Conservation (phyloP, 2,797 vertebrate species). For the Tympanoctomys barrerae region DNA sequence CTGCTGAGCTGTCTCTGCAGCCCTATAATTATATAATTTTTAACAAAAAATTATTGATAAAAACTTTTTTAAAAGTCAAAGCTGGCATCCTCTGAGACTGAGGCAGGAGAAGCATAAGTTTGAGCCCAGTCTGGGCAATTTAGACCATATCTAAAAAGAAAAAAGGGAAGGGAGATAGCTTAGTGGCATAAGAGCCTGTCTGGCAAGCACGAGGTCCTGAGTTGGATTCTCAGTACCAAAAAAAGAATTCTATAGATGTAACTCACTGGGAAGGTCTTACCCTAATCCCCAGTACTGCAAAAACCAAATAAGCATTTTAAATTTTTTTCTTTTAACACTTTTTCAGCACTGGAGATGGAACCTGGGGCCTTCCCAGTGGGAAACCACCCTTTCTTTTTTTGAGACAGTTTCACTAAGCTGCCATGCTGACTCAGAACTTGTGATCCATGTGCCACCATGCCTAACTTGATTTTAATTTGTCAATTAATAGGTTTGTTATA, state of each 20-base stretch:
- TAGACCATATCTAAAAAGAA: background rate
- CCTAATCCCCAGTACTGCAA: background rate
- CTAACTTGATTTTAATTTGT: background rate
- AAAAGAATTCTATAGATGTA: background rate
- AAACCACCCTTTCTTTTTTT: background rate
- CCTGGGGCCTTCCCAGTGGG: background rate
- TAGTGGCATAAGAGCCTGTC: too few relatives aligned
- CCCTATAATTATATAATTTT: background rate
- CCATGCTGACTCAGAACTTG: background rate
- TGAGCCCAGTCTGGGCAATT: background rate
- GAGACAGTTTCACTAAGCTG: background rate
- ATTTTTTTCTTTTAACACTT: background rate
- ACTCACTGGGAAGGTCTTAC: background rate
- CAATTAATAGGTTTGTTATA: slow-evolving; percentile 1
- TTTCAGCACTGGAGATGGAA: background rate
- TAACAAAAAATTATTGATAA: background rate
- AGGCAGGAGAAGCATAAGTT: background rate
- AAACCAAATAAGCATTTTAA: background rate
- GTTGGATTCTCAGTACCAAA: background rate
- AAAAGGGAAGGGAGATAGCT: background rate
- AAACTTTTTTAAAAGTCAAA: background rate
- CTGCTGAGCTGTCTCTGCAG: too few relatives aligned
- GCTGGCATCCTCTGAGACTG: background rate
- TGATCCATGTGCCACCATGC: background rate
- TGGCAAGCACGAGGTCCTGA: too few relatives aligned